Base-by-base conservation (phyloP, 1,140 invertebrate genomes). In the Drosophila carrolli region DNA sequence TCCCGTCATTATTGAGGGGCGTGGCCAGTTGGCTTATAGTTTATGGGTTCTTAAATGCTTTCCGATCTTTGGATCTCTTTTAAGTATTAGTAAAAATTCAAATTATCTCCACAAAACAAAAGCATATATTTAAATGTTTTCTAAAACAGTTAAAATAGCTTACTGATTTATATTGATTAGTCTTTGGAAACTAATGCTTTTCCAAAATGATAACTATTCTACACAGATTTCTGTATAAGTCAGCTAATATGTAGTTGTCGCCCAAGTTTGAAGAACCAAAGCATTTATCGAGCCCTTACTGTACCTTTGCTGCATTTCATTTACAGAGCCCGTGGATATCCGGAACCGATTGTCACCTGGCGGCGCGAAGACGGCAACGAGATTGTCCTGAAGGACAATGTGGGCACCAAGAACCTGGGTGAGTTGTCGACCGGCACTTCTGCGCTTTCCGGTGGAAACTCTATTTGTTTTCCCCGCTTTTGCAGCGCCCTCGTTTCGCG, bases 331-430 rank as follows among this genome's bases (percentile, higher is more conserved):
- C 94, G 94, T 62, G 98, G 98, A 1, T 96, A 96, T 92, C 98
- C 98, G 0, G 93, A 93, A 44, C 97, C 98, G 1, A 95, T 96
- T 80, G 95, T 98, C 47, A 95, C 95, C 61, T 99, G 98, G 97
- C 94, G 96, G 53, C 93, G 97, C 58, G 97, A 98, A 93, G 97
- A 98, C 92, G 95, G 95, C 50, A 94, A 94, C 68, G 95, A 97
- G 77, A 97, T 98, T 74, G 94, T 96, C 27, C 94, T 97, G 43
- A 95, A 95, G 86, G 94, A 95, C 77, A 76, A 90, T 70, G 93
- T 92, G 77, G 95, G 94, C 66, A 93, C 93, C 43, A 96, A 96
- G 93, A 94, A 93, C 48, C 94, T 95, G 93, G 94, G 95, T 95
- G 91, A 92, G 66, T 81, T 16, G 7, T 35, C n/a, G 1, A 32